These are phyloP conservation scores for Hoplodrina ambigua DNA, from an alignment of 2,888 invertebrate genomes.

Conservation along the genomic window DNA sequence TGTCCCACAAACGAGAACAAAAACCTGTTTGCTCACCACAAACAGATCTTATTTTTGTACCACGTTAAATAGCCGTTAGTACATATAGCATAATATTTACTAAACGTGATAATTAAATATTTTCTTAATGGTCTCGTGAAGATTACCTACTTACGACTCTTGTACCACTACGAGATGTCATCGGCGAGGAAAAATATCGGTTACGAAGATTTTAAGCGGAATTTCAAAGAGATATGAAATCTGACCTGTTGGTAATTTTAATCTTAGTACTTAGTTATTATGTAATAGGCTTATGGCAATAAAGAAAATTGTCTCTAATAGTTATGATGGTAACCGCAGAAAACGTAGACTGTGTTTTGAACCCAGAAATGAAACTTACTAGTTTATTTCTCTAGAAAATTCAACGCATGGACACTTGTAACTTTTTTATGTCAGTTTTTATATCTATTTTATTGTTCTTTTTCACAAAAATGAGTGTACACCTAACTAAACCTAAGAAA, in stretches of 20 bases:
- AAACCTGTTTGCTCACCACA: slow-evolving; percentile 27
- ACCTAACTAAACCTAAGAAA: background rate
- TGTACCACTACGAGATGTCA: slow-evolving; percentile 33
- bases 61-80: slow-evolving; percentile 21
- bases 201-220: background rate
- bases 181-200: slow-evolving; percentile 21
- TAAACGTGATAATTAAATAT: slow-evolving; percentile 38
- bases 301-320: slow-evolving; percentile 40
- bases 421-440: background rate
- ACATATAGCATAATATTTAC: slow-evolving; percentile 40
- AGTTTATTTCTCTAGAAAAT: slow-evolving; percentile 8
- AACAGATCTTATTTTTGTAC: slow-evolving; percentile 27
- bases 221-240: slow-evolving; percentile 15
- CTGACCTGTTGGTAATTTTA: slow-evolving; percentile 1
- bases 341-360: slow-evolving; percentile 4
- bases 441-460: background rate
- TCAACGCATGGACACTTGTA: background rate
- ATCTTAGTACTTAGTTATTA: slow-evolving; percentile 18
- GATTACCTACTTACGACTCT: slow-evolving; percentile 8
- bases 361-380: slow-evolving; percentile 22
- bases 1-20: slow-evolving; percentile 3
- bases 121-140: slow-evolving; percentile 23
- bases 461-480: too few species aligned
- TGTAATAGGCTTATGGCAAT: slow-evolving; percentile 25
- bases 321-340: slow-evolving; percentile 36